Percentiles rank a stretch among this genome's conserved stretches.
Evolutionary conservation across 2,113 vertebrate genomes (phyloP).

Genomic region (Cichladusa arquata): DNA sequence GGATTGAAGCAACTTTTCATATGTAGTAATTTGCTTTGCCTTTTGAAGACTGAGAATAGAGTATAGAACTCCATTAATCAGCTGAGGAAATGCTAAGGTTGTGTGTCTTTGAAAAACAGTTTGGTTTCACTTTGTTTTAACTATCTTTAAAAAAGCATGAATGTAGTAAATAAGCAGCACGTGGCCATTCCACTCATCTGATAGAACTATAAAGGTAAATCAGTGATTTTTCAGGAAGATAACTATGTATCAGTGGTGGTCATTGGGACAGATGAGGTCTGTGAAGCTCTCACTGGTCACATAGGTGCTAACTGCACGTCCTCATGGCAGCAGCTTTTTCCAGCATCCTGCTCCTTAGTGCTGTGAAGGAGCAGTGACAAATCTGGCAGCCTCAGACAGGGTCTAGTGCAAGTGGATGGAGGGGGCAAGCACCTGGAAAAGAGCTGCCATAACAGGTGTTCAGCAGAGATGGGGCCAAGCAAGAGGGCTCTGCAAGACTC

Average conservation of each 20-base stretch:
- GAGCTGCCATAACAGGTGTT: neutral
- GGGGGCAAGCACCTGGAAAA: neutral
- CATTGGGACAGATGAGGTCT: neutral
- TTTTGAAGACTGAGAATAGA: conserved; percentile 26
- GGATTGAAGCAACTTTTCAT: conserved; percentile 8
- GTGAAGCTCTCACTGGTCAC: neutral
- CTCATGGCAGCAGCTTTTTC: neutral
- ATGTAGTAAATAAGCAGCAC: neutral
- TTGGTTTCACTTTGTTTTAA: neutral
- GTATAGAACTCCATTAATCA: neutral
- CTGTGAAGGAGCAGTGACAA: neutral
- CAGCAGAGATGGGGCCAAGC: neutral
- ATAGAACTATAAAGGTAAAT: neutral
- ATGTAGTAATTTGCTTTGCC: neutral
- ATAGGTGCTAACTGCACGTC: neutral
- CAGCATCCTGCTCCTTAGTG: neutral
- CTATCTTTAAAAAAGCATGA: neutral
- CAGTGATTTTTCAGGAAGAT: neutral
- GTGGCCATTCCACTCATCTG: neutral
- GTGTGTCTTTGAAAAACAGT: neutral
- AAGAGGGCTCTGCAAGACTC: neutral
- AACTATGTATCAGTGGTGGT: neutral
- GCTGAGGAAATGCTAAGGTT: neutral
- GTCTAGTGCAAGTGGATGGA: neutral
- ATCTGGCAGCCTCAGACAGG: neutral